phyloP scores from a whole-genome alignment of 2,113 vertebrate genomes.

The Hiodon tergisus region DNA sequence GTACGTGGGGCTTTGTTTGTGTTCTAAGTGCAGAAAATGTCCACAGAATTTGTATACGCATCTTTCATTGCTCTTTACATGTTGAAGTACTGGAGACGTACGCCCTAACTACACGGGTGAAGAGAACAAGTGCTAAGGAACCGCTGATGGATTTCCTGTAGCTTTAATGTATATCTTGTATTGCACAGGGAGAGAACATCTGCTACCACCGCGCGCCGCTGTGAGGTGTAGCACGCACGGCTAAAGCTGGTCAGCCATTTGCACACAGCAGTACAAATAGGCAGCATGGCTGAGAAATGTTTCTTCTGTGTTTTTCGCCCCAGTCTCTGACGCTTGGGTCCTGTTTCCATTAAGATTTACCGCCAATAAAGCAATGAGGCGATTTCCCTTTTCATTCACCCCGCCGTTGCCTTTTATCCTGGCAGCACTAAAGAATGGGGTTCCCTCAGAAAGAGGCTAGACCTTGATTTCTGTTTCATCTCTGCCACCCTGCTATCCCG shows the following conservation, averaged over 20 bases:
- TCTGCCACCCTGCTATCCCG: slow-evolving; percentile 48
- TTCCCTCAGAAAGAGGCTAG: slow-evolving; percentile 55
- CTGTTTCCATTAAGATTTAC: slow-evolving; percentile 28
- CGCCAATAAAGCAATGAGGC: slow-evolving; percentile 38
- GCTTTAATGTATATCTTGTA: slow-evolving; percentile 40
- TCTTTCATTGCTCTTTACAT: slow-evolving; percentile 25
- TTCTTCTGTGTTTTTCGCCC: slow-evolving; percentile 32
- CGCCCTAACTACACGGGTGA: background rate
- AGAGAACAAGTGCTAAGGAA: slow-evolving; percentile 21
- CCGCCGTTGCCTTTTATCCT: slow-evolving; percentile 56
- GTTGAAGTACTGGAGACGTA: background rate
- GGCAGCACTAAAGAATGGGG: slow-evolving; percentile 46
- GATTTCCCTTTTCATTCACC: slow-evolving; percentile 40
- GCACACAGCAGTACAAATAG: slow-evolving; percentile 36
- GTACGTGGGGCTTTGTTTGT: too few species aligned
- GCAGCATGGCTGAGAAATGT: slow-evolving; percentile 23
- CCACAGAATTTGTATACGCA: background rate
- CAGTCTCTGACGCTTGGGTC: slow-evolving; percentile 38
- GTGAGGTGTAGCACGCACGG: background rate
- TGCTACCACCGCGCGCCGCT: slow-evolving; percentile 24
- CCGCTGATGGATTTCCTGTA: slow-evolving; percentile 43
- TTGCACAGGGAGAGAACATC: slow-evolving; percentile 33
- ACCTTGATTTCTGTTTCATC: slow-evolving; percentile 63
- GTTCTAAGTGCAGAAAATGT: too few species aligned
- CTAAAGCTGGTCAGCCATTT: slow-evolving; percentile 33